These are phyloP conservation scores for Cochlearius cochlearius DNA, from an alignment of 2,113 vertebrate species.

Conservation along the genomic window DNA sequence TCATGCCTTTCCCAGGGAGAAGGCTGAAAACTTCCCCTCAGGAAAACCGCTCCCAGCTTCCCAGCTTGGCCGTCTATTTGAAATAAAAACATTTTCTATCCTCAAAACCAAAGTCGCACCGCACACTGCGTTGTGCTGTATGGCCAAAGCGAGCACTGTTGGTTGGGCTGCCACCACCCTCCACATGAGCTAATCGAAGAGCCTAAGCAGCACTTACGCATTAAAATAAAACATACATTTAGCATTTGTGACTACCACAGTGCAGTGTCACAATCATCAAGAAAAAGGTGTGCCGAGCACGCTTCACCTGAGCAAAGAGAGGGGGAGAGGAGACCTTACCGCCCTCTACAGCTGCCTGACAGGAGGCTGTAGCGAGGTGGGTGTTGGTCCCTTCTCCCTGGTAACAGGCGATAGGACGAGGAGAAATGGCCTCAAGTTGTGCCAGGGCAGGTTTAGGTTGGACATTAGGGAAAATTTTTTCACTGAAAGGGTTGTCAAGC, in stretches of 20 bases:
- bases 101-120: slow-evolving; percentile 23
- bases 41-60: slow-evolving; percentile 41
- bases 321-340: too few species aligned
- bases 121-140: not conserved
- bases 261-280: not conserved
- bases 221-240: not conserved
- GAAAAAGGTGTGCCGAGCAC: not conserved
- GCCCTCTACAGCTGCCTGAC: too few species aligned
- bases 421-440: too few species aligned
- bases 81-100: slow-evolving; percentile 59
- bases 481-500: too few species aligned
- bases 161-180: not conserved
- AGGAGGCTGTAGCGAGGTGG: too few species aligned
- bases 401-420: too few species aligned
- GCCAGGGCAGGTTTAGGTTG: too few species aligned
- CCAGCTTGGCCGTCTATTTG: slow-evolving; percentile 25
- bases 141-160: not conserved
- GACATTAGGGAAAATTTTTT: too few species aligned
- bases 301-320: too few species aligned
- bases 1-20: not conserved
- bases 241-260: not conserved
- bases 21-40: not conserved
- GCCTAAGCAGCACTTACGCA: not conserved
- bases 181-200: not conserved
- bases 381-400: too few species aligned